Evolutionary conservation across 2,797 vertebrate genomes (phyloP), one percentile per base, ranked within the genome.

Genomic region (Sebastiscus tertius): DNA sequence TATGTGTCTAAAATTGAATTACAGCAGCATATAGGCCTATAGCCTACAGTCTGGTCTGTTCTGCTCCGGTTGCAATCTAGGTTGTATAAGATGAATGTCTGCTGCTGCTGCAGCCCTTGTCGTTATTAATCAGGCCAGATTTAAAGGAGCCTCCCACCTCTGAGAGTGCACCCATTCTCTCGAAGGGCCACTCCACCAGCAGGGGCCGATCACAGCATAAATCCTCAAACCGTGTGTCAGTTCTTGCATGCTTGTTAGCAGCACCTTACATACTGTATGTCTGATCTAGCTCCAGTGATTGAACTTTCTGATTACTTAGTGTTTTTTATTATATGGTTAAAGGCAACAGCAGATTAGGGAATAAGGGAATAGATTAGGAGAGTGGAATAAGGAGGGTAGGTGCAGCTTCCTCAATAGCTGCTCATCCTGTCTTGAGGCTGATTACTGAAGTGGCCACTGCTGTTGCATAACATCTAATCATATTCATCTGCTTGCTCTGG

Each of bases 381-480:
- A 69, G 42, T 22, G 8, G 20, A 72, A 59, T 75, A 65, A 63
- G 49, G n/a, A 69, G 34, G 58, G 9, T 33, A 72, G 60, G 39
- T 68, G 61, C 73, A 76, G 49, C 24, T 87, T 86, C 62, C 68
- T 86, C 55, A 2, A 33, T 58, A 55, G 82, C 20, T 75, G 54
- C 77, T 91, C 68, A 81, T 91, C 83, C 78, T 66, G 79, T 83
- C 67, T 72, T 75, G 80, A 73, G 71, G 52, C 87, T 93, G 89
- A 95, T 93, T 93, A 91, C 70, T 92, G 74, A 86, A 91, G 83
- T 89, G 69, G 80, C 65, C 81, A 5, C 31, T 24, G n/a, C 71
- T 75, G 87, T 95, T 95, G 79, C 84, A 86, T 91, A 94, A 93
- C 82, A 26, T 83, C 82, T 87, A 87, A 93, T 94, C 82, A 93